These are phyloP conservation scores for Glyptemys insculpta DNA, from an alignment of 2,797 vertebrate species.

Conservation along the genomic window DNA sequence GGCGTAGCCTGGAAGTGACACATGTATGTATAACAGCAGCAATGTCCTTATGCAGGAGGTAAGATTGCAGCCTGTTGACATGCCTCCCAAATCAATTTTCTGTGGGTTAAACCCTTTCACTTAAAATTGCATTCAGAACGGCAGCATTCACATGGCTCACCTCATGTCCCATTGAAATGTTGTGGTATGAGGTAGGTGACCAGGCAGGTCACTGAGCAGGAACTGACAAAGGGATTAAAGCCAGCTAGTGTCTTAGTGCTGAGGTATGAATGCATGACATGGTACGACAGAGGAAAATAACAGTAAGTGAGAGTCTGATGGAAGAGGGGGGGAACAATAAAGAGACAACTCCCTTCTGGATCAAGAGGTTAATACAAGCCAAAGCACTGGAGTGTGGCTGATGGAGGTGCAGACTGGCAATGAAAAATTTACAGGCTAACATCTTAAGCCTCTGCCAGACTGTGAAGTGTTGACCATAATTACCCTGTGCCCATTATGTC, in stretches of 20 bases:
- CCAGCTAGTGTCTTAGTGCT: not conserved
- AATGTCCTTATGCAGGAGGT: accelerated
- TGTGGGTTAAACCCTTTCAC: not conserved
- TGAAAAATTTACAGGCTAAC: slow-evolving; percentile 40
- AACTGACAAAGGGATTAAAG: not conserved
- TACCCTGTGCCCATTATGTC: not conserved
- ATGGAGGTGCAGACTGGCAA: slow-evolving; percentile 8
- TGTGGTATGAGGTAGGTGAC: accelerated
- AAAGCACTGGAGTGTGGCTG: slow-evolving; percentile 1
- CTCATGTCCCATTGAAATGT: not conserved
- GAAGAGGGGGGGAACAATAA: not conserved
- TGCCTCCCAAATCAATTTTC: not conserved
- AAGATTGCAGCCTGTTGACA: not conserved
- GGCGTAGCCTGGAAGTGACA: not conserved
- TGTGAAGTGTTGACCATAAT: slow-evolving; percentile 5
- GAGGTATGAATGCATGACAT: slow-evolving; percentile 1
- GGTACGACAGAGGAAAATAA: not conserved
- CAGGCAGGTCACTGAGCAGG: not conserved
- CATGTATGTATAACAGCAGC: not conserved
- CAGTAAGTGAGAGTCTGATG: slow-evolving; percentile 30
- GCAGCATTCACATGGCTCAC: not conserved
- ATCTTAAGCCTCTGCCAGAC: not conserved
- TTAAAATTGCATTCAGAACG: accelerated
- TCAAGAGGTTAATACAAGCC: slow-evolving; percentile 33
- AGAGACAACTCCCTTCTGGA: slow-evolving; percentile 25